Evolutionary conservation across 2,888 invertebrate species (phyloP).

Genomic region (Drosophila yooni): DNA sequence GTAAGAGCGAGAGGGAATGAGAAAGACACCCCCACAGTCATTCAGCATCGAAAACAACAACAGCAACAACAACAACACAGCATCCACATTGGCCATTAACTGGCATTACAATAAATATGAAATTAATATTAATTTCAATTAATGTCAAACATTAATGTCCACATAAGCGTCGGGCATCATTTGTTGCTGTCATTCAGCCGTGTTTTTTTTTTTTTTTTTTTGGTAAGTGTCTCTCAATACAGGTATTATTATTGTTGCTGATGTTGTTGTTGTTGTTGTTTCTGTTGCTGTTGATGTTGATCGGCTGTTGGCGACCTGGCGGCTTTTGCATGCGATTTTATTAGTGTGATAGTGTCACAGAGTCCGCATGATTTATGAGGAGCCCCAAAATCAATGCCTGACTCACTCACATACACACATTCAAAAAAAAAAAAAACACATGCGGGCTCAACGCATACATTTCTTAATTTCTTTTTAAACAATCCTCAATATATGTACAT

Average conservation of each 20-base stretch:
- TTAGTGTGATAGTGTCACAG: slow-evolving; percentile 84
- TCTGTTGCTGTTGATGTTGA: slow-evolving; percentile 35
- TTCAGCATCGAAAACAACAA: background rate
- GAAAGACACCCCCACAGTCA: slow-evolving; percentile 54
- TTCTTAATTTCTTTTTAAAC: slow-evolving; percentile 71
- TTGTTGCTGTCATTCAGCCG: slow-evolving; percentile 75
- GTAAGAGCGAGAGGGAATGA: background rate
- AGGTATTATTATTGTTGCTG: slow-evolving; percentile 25
- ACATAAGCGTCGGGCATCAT: slow-evolving; percentile 82
- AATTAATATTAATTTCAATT: slow-evolving; percentile 84
- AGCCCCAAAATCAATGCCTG: slow-evolving; percentile 57
- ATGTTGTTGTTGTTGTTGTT: slow-evolving; percentile 17
- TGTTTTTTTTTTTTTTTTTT: slow-evolving; percentile 22
- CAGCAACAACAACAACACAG: slow-evolving; percentile 27
- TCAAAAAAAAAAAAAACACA: background rate
- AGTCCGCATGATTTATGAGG: slow-evolving; percentile 82
- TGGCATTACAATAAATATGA: slow-evolving; percentile 80
- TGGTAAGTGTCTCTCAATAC: slow-evolving; percentile 41
- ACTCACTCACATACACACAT: slow-evolving; percentile 35
- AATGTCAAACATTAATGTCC: slow-evolving; percentile 84
- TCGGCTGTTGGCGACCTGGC: slow-evolving; percentile 59
- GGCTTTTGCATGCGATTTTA: slow-evolving; percentile 79
- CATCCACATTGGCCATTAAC: slow-evolving; percentile 60
- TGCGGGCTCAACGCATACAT: slow-evolving; percentile 43
- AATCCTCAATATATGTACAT: slow-evolving; percentile 40